Conservation (phyloP, 2,797 vertebrate species). For the Lutjanus campechanus region DNA sequence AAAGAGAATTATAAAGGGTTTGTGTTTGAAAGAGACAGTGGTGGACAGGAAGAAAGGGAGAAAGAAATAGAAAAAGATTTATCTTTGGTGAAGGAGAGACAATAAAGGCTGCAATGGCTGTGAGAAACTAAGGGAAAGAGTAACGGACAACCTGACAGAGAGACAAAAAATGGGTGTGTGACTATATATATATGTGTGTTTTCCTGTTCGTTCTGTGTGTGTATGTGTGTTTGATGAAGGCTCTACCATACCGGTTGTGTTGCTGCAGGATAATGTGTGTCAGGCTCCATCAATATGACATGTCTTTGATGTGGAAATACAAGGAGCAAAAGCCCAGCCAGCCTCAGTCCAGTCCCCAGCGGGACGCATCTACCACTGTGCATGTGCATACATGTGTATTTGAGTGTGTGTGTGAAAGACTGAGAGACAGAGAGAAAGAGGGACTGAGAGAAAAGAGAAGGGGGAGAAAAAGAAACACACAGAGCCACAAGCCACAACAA, state of each 20-base stretch:
- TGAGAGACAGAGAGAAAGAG: not conserved
- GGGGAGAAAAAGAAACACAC: constrained; percentile 23
- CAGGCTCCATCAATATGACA: constrained; percentile 82
- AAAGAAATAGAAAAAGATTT: constrained; percentile 36
- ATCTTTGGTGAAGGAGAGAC: constrained; percentile 48
- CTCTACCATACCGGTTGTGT: constrained; percentile 65
- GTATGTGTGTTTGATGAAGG: constrained; percentile 65
- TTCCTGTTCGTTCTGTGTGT: constrained; percentile 40
- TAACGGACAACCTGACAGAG: constrained; percentile 52
- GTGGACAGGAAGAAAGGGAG: constrained; percentile 59
- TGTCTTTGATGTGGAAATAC: constrained; percentile 86
- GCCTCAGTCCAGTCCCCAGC: constrained; percentile 76
- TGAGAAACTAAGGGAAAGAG: constrained; percentile 31
- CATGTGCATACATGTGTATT: constrained; percentile 50
- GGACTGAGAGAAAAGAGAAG: constrained; percentile 2
- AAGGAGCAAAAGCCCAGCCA: constrained; percentile 74
- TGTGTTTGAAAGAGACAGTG: constrained; percentile 52
- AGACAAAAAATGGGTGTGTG: constrained; percentile 34
- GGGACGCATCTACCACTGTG: constrained; percentile 67
- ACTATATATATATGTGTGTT: not conserved
- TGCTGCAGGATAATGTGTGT: constrained; percentile 79
- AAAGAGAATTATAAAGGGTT: constrained; percentile 63
- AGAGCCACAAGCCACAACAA: constrained; percentile 56
- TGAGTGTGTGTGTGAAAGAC: constrained; percentile 7
- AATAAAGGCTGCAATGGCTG: constrained; percentile 46